Base-by-base conservation (phyloP, 1,140 invertebrate genomes). In the Chymomyza costata region DNA sequence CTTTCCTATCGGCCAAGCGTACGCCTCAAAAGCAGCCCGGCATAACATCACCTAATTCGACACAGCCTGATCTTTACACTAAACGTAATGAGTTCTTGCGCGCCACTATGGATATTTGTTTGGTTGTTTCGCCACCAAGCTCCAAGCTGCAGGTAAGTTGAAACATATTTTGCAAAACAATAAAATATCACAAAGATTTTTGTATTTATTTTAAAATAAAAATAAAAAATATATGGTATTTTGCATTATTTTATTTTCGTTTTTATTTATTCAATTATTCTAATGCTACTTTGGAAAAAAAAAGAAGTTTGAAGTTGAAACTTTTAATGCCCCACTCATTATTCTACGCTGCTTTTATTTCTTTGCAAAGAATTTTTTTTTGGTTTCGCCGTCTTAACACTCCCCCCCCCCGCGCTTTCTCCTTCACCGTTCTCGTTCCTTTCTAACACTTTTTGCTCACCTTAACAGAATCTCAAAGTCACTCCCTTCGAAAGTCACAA, bases 11-110 rank as follows among this genome's bases (percentile, higher is more conserved):
- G n/a, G 62, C 73, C 18, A 84, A 82, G 35, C 60, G 49, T 41
- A 38, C 54, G 19, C 63, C 63, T 31, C 62, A 53, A 17, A 66
- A 70, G 37, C 54, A 61, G 41, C 31, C 67, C 35, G 67, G 58
- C 8, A 55, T 70, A 21, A 78, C 57, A 3, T 71, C 71, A 34
- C 60, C 68, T 2, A 59, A 64, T 13, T 51, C 68, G 3, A 40
- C 80, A 49, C 76, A 76, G 10, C 57, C 69, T 14, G 82, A 84
- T 41, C 41, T 85, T n/a, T 80, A 82, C 39, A 65, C 85, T 15
- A 88, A 86, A 41, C 82, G 87, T 13, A 87, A 88, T 49, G 87
- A 88, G 65, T 88, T 88, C 46, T 55, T 85, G 16, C 82, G 83
- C 15, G 84, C 84, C 11, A 85, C 84, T 25, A 86, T 86, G 84